Evolutionary conservation across 2,888 invertebrate species (phyloP), one percentile per base, ranked within the genome.

Genomic region (Tenthredo notha): DNA sequence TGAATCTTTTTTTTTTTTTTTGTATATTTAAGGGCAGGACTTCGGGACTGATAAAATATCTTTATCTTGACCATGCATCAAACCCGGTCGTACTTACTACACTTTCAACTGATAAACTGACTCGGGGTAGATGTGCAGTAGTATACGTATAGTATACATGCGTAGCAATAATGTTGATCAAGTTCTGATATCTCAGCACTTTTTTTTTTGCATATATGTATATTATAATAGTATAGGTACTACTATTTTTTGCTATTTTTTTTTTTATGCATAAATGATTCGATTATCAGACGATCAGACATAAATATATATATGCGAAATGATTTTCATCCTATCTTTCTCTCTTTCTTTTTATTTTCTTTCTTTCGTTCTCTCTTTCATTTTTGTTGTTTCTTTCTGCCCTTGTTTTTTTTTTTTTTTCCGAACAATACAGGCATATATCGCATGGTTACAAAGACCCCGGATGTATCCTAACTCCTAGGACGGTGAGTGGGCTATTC

Each of bases 51-150:
- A 82, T 80, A 83, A 84, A 82, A 74, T 50, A 29, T 77, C 86
- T 47, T 86, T 86, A 88, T 88, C 88, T 88, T 90, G 90, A 89
- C 90, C 92, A 92, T 92, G 92, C 92, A 92, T 91, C 90, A 92
- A 91, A 91, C 90, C 40, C 40, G 40, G 89, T 89, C 90, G 92
- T 92, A 92, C 92, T 92, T 92, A 92, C 92, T 89, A 92, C 92
- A 90, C 91, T 91, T 87, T 78, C 72, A 65, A 77, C 25, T 82
- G 43, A 84, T 50, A 54, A 54, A 85, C 84, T 70, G 85, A 50
- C 54, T 54, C 50, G 77, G 29, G 77, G 29, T 50, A 77, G 47
- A 50, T 50, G 7, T 21, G 61, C 25, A 58, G 65, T 12, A 25
- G 25, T 21, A 65, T 7, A 65, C 21, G 15, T 25, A 61, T 65